A percentile compares a stretch with the other conserved stretches of the same genome.
phyloP scores from a whole-genome alignment of 2,888 invertebrate genomes.

The Xestia sexstrigata region DNA sequence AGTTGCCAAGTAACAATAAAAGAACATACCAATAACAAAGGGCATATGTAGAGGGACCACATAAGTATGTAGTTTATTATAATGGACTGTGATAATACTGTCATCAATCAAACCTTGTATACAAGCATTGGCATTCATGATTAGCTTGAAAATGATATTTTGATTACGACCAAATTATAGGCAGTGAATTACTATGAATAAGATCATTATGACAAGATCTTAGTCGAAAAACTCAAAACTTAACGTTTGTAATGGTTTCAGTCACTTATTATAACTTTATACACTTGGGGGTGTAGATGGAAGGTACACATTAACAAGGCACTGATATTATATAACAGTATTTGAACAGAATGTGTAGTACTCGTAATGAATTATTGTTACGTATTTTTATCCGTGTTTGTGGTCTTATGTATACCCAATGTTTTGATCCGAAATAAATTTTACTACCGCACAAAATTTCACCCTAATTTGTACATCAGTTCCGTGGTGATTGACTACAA shows the following conservation, averaged over 20 bases:
- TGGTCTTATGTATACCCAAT: neutral
- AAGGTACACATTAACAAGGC: neutral
- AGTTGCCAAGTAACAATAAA: conserved; percentile 11
- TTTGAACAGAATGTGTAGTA: neutral
- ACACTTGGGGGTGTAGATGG: neutral
- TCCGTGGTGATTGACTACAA: neutral
- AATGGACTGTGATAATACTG: neutral
- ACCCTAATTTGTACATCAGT: neutral
- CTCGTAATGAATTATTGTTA: neutral
- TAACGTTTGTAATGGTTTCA: neutral
- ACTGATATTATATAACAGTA: neutral
- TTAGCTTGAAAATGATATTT: conserved; percentile 22
- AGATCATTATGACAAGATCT: neutral
- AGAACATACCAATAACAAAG: neutral
- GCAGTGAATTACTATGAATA: conserved; percentile 4
- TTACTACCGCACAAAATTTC: neutral
- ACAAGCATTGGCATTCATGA: neutral
- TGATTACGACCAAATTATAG: conserved; percentile 24
- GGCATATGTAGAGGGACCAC: neutral
- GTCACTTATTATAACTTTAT: neutral
- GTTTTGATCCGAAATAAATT: neutral
- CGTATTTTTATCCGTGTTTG: neutral
- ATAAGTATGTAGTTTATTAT: neutral
- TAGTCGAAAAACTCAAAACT: neutral
- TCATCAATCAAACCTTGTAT: conserved; percentile 26